These are phyloP conservation scores for Schizopygopsis pylzovi DNA, from an alignment of 2,797 vertebrate genomes.

Conservation along the genomic window DNA sequence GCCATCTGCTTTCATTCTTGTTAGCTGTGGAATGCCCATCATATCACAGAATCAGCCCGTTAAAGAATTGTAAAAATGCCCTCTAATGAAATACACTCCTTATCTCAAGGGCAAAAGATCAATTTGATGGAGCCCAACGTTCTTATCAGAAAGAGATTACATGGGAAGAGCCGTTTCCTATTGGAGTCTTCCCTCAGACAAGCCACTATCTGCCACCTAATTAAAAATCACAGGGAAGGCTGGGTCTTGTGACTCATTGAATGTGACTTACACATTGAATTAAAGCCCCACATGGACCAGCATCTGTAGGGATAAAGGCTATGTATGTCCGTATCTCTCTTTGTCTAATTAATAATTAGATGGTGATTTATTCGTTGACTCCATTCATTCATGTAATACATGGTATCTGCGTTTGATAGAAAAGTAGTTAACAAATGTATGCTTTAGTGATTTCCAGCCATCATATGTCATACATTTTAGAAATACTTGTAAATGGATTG, in stretches of 20 bases:
- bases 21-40: conserved; percentile 3
- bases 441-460: conserved; percentile 29
- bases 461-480: background rate
- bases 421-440: background rate
- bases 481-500: conserved; percentile 18
- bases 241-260: background rate
- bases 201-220: conserved; percentile 40
- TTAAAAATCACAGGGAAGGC: conserved; percentile 43
- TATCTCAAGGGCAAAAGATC: conserved; percentile 58
- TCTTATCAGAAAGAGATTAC: conserved; percentile 52
- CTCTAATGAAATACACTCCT: conserved; percentile 55
- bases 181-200: conserved; percentile 31
- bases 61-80: conserved; percentile 40
- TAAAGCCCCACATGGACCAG: conserved; percentile 2
- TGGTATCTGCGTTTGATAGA: conserved; percentile 14
- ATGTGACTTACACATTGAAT: conserved; percentile 27
- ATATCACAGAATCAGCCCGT: conserved; percentile 8
- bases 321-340: background rate
- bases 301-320: background rate
- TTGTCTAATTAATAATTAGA: conserved; percentile 26
- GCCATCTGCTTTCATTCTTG: conserved; percentile 18
- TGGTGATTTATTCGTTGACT: conserved; percentile 18
- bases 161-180: conserved; percentile 42
- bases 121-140: conserved; percentile 48
- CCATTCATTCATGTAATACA: background rate